Evolutionary conservation across 2,888 invertebrate species (phyloP), one percentile per base, ranked within the genome.

Genomic region (Stomorhina lunata): DNA sequence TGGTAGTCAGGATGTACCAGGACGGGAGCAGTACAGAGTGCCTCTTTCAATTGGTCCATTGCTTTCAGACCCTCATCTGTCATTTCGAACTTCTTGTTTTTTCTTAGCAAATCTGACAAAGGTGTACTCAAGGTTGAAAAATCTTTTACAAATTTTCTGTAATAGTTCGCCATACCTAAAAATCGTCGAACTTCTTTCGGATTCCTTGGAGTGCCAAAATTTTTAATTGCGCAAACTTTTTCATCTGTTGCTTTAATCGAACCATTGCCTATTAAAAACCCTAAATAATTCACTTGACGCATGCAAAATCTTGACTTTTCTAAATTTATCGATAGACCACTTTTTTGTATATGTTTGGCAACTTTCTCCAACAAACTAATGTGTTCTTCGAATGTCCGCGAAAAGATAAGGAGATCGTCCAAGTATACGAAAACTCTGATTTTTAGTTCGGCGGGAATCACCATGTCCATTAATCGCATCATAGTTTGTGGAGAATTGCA

Each of bases 401-500:
- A n/a, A 10, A 79, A 48, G 34, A 57, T 32, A 20, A 79, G 40
- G 7, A 72, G 34, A 45, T 72, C 72, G 50, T 79, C 79, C 1
- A 79, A 27, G 48, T 72, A 72, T 2, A 72, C 72, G 15, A 75
- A 68, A 6, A 80, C 80, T 17, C 48, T 34, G 1, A 25, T 32
- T 6, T 48, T 68, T 2, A 80, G 3, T 4, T 66, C 15, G 1
- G 50, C 12, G 0, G 80, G 61, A 15, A 80, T 73, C 2, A 75
- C 75, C 0, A 37, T 12, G 45, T 80, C 80, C 75, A 75, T 80
- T 5, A 75, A 15, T 4, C 73, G 29, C 53, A 53, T 63, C 50
- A 80, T 45, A 12, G 68, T 66, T n/a, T 76, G 76, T 10, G 76
- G 57, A 1, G 66, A 29, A 40, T 66, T 76, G n/a, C 75, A 77